Evolutionary conservation across 2,113 vertebrate species (phyloP).

Genomic region (Micronisus gabar): DNA sequence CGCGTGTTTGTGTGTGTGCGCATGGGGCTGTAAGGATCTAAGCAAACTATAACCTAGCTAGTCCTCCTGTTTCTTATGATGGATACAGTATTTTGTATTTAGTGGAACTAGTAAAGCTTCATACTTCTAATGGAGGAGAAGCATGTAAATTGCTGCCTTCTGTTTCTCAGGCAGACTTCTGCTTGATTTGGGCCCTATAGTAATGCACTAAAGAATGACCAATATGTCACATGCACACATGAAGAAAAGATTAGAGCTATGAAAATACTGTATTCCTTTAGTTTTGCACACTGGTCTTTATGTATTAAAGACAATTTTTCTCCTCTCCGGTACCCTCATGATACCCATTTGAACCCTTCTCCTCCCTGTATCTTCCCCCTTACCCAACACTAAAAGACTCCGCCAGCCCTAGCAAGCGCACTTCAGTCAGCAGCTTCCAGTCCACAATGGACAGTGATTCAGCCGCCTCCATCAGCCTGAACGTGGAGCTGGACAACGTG

Average conservation of each 20-base stretch:
- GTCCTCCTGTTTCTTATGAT: not conserved
- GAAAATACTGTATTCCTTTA: constrained; percentile 76
- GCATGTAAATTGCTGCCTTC: not conserved
- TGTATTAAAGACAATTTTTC: constrained; percentile 77
- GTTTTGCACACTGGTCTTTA: constrained; percentile 72
- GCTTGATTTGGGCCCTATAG: not conserved
- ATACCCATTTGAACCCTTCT: constrained; percentile 71
- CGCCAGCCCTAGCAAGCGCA: constrained; percentile 95
- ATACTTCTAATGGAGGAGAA: not conserved
- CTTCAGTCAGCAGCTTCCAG: constrained; percentile 98
- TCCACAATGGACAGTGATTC: constrained; percentile 98
- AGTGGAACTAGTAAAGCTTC: not conserved
- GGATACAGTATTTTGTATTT: constrained; percentile 62
- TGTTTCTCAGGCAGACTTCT: constrained; percentile 3
- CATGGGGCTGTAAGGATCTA: not conserved
- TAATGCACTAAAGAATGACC: not conserved
- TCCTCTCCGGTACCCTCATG: constrained; percentile 72
- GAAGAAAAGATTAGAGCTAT: not conserved
- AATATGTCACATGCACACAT: not conserved
- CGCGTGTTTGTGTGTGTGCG: not conserved
- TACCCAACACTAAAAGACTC: constrained; percentile 84
- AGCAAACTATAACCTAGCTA: constrained; percentile 7
- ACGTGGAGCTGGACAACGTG: constrained; percentile 99
- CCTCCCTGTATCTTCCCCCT: constrained; percentile 73
- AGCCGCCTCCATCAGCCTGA: constrained; percentile 96